These are phyloP conservation scores for Pomatorhinus ruficollis DNA, from an alignment of 2,113 vertebrate species.

Conservation along the genomic window DNA sequence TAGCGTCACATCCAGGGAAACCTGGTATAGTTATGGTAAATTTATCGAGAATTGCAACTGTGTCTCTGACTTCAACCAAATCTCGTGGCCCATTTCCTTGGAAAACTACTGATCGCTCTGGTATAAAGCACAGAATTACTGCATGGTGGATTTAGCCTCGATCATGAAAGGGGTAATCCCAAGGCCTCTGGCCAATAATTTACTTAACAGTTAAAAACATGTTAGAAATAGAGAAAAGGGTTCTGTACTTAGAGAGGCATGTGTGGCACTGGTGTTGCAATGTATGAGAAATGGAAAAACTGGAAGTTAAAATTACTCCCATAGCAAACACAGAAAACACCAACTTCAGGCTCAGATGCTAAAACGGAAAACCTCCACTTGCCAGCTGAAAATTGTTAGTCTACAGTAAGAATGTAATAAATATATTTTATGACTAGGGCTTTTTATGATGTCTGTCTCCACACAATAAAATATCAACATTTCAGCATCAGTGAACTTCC, in stretches of 20 bases:
- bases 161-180: background rate
- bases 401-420: background rate
- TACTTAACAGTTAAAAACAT: background rate
- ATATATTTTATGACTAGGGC: background rate
- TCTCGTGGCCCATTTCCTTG: rapidly evolving
- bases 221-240: background rate
- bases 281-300: background rate
- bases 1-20: background rate
- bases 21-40: background rate
- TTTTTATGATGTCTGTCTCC: background rate
- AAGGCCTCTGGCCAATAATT: background rate
- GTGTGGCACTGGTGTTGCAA: background rate
- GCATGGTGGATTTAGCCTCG: background rate
- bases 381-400: background rate
- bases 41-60: background rate
- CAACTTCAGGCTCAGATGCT: rapidly evolving
- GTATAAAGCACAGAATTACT: background rate
- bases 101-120: background rate
- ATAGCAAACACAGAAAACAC: background rate
- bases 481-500: background rate
- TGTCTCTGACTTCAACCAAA: background rate
- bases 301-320: background rate
- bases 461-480: background rate
- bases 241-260: background rate
- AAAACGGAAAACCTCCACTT: background rate